Evolutionary conservation across 2,888 invertebrate species (phyloP), one percentile per base, ranked within the genome.

Genomic region (Syrphus vitripennis): DNA sequence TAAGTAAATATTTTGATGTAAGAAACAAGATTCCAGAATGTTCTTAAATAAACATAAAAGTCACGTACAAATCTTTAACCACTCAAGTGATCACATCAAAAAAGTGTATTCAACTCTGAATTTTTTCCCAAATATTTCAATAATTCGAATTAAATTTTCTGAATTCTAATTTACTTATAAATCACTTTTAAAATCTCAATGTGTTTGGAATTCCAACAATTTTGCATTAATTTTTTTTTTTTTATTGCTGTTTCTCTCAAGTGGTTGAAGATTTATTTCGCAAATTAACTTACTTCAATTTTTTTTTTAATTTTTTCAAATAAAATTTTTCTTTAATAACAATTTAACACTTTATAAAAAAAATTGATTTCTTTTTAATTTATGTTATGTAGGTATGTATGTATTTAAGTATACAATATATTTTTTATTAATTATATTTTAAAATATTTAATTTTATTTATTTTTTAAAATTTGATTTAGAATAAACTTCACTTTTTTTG

Each of bases 401-500:
- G 12, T 34, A 34, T 34, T 10, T 34, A 9, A 14, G 5, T 5
- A 12, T 65, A 29, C 67, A 63, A 19, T 81, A 21, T 29, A 48
- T 57, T n/a, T 31, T 50, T 53, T 57, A 48, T 26, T 21, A 31
- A 61, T 21, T 12, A 53, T 63, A 29, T 21, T 53, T 16, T 42
- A 65, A 40, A 69, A 29, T 40, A 29, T 65, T 45, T 16, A 3
- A 69, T 65, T 53, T 40, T 29, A 57, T 65, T 59, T 34, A 24
- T 71, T 71, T 69, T 61, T 31, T n/a, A 50, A n/a, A n/a, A 37
- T 80, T 76, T 74, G 42, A 82, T 86, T 86, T 86, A 86, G 86
- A 86, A 86, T 86, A 65, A 81, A 86, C 69, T 77, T 82, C 82
- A 63, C 82, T 86, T 75, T 79, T 9, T 34, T 29, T 50, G 50